Percentiles rank a stretch among this genome's conserved stretches.
These are phyloP conservation scores for Lithobates sylvaticus DNA, from an alignment of 2,797 vertebrate species.

Conservation along the genomic window DNA sequence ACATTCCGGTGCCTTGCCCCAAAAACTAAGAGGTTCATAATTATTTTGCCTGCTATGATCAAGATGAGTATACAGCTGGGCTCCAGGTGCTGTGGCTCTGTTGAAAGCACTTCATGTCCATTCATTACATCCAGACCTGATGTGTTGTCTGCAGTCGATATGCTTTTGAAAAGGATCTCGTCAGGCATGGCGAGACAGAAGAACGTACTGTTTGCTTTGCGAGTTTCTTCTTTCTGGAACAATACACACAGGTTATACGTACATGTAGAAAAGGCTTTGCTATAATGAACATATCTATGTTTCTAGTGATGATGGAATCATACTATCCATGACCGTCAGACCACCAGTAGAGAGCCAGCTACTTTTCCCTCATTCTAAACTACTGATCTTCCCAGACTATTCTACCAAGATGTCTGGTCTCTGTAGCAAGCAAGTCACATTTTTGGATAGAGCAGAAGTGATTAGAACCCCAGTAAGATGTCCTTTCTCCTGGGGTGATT, in stretches of 20 bases:
- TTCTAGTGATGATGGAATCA: too few species aligned
- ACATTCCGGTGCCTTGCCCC: slow-evolving; percentile 70
- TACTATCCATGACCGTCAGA: too few species aligned
- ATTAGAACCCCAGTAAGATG: too few species aligned
- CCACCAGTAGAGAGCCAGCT: too few species aligned
- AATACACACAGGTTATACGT: neutral
- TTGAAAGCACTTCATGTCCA: neutral
- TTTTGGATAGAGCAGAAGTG: too few species aligned
- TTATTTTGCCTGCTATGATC: slow-evolving; percentile 79
- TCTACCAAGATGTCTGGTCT: too few species aligned
- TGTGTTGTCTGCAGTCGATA: neutral
- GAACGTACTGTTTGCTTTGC: neutral
- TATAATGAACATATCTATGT: too few species aligned
- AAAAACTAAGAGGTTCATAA: slow-evolving; percentile 79
- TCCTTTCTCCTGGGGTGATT: too few species aligned
- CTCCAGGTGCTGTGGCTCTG: slow-evolving; percentile 57
- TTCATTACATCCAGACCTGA: slow-evolving; percentile 4
- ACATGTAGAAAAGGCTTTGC: neutral
- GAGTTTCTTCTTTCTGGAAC: slow-evolving; percentile 6
- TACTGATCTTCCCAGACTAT: too few species aligned
- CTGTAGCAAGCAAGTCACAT: too few species aligned
- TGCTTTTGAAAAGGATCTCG: neutral
- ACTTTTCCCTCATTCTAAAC: too few species aligned
- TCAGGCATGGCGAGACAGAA: neutral
- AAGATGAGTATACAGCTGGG: slow-evolving; percentile 70